Evolutionary conservation across 64 coral and sea anemone genomes (phyloP).

Genomic region (Trachythela sp.): DNA sequence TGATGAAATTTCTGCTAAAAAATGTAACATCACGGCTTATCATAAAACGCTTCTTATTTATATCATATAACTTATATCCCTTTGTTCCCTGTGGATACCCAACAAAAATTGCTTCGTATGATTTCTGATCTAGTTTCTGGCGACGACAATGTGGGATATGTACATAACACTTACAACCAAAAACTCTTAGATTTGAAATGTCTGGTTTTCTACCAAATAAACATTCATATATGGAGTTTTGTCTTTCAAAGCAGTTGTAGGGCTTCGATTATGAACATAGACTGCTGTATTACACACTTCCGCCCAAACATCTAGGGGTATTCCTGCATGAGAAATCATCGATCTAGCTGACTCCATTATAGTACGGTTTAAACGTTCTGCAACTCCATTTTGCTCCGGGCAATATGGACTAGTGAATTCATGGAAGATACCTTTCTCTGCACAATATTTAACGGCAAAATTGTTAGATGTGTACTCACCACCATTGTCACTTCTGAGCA

Average conservation of each 20-base stretch:
- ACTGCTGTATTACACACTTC: conserved; percentile 66
- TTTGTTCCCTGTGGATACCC: too few species aligned
- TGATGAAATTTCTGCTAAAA: too few species aligned
- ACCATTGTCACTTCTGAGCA: conserved; percentile 41
- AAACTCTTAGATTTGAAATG: conserved; percentile 57
- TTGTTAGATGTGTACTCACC: conserved; percentile 38
- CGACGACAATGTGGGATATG: neutral
- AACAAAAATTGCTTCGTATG: too few species aligned
- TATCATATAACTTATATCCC: too few species aligned
- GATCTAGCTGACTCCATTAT: conserved; percentile 72
- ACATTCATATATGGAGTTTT: conserved; percentile 54
- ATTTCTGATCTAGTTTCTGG: neutral
- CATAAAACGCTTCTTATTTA: too few species aligned
- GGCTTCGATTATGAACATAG: conserved; percentile 65
- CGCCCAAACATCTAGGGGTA: conserved; percentile 65
- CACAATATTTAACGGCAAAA: conserved; percentile 58
- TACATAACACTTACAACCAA: neutral
- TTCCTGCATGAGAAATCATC: conserved; percentile 66
- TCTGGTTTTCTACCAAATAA: conserved; percentile 62
- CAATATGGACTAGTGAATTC: conserved; percentile 71
- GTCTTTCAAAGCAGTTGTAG: conserved; percentile 56
- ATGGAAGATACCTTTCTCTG: conserved; percentile 61
- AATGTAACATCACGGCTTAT: too few species aligned
- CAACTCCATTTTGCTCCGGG: conserved; percentile 81
- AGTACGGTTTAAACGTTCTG: conserved; percentile 64